These are phyloP conservation scores for Camptogramma bilineatum DNA, from an alignment of 2,888 invertebrate species.

Conservation along the genomic window DNA sequence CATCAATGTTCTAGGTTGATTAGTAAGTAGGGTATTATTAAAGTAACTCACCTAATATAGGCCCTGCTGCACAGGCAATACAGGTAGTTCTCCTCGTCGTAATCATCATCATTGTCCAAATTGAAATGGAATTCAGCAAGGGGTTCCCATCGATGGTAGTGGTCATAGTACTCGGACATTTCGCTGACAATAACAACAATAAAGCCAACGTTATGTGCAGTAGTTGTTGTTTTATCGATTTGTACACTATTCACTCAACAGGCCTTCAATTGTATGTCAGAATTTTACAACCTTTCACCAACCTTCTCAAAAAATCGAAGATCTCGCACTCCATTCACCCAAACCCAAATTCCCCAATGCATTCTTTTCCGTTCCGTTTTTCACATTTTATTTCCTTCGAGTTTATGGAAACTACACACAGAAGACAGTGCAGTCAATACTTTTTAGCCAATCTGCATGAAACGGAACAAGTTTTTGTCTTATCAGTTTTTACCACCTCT, in stretches of 20 bases:
- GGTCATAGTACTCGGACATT: constrained; percentile 77
- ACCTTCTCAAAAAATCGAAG: constrained; percentile 42
- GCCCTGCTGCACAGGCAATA: constrained; percentile 90
- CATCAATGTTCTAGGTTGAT: background rate
- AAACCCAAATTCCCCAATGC: background rate
- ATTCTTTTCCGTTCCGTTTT: constrained; percentile 3
- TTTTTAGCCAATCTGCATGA: background rate
- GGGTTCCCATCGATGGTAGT: constrained; percentile 87
- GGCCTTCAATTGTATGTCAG: constrained; percentile 23
- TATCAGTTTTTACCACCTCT: background rate
- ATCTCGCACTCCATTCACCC: constrained; percentile 2
- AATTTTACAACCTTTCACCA: constrained; percentile 23
- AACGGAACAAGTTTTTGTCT: constrained; percentile 1
- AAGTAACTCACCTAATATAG: constrained; percentile 85
- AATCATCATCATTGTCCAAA: constrained; percentile 66
- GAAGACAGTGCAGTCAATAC: too few relatives aligned
- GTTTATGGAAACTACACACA: too few relatives aligned
- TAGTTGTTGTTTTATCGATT: constrained; percentile 2
- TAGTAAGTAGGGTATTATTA: background rate
- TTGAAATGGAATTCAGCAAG: constrained; percentile 87
- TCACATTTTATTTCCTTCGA: background rate
- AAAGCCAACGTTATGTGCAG: background rate
- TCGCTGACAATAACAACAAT: constrained; percentile 47
- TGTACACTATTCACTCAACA: background rate
- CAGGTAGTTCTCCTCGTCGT: constrained; percentile 82